Base-by-base conservation (phyloP, 2,797 vertebrate species). In the Chaunax sp. region DNA sequence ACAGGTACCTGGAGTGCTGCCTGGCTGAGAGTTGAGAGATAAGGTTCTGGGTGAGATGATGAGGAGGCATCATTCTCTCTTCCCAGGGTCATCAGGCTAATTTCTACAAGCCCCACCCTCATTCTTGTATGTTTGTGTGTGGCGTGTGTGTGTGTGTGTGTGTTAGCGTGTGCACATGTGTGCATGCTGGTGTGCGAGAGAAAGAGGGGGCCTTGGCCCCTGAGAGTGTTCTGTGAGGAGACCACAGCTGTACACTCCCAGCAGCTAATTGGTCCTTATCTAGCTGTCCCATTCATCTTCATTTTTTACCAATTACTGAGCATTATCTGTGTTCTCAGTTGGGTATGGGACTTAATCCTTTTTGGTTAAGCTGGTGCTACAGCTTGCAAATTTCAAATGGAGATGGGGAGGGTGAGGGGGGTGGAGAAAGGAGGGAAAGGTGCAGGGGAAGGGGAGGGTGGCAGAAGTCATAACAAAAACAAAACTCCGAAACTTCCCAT, bases 251-350 rank as follows among this genome's bases (percentile, higher is more conserved):
- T 98, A 98, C 96, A 96, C 96, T 95, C 95, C 96, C 96, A 98
- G 96, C 96, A 98, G 96, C 97, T 99, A 99, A 99, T 99, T 99
- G 98, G 97, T 97, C 96, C 97, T 99, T 99, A 99, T 99, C 97
- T 96, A 96, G 96, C 97, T 96, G 96, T 96, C 96, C 97, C 97
- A 99, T 99, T 99, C 98, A 98, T 99, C 98, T 99, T 99, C 96
- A 99, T 99, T 99, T 99, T 98, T 99, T 97, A 98, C 97, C 98
- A 99, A 99, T 99, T 99, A 99, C 97, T 95, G 96, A 97, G 97
- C 97, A 99, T 99, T 99, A 99, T 99, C 97, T 98, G 96, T 99
- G 97, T 98, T 98, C 97, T 99, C 97, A 96, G 98, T 98, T 99
- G 97, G 98, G 97, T 98, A 97, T 98, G 96, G 96, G 96, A 99